phyloP scores from a whole-genome alignment of 2,888 invertebrate genomes.

The Eremobia ochroleuca region DNA sequence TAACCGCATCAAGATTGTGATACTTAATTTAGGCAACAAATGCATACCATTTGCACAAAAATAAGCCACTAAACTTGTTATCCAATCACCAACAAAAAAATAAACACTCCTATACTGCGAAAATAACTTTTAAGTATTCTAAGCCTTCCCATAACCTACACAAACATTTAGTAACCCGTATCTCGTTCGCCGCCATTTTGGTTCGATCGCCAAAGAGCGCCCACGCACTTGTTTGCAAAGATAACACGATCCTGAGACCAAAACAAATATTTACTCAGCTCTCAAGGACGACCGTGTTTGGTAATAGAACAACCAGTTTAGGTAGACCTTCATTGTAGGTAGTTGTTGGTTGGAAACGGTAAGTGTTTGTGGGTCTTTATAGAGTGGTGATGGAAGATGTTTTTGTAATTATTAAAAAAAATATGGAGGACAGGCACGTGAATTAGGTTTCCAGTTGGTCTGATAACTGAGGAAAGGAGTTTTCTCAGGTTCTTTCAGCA shows the following conservation, averaged over 20 bases:
- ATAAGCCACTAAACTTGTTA: conserved; percentile 18
- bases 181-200: conserved; percentile 64
- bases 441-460: conserved; percentile 26
- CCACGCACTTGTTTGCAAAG: conserved; percentile 84
- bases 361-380: background rate
- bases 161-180: conserved; percentile 63
- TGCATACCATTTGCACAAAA: conserved; percentile 6
- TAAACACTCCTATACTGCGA: conserved; percentile 40
- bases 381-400: background rate
- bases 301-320: conserved; percentile 56
- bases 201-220: conserved; percentile 69
- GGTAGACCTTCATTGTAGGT: conserved; percentile 8
- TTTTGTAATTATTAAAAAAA: conserved; percentile 47
- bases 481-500: background rate
- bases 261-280: conserved; percentile 87
- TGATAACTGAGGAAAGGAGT: background rate
- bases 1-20: background rate
- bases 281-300: conserved; percentile 80
- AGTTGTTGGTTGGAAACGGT: background rate
- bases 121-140: conserved; percentile 48
- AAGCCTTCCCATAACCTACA: conserved; percentile 60
- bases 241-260: conserved; percentile 84
- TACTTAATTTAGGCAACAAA: background rate
- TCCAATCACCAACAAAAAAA: conserved; percentile 29
- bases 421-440: conserved; percentile 26